Percentiles rank a stretch among this genome's conserved stretches.
These are phyloP conservation scores for Acleris laterana DNA, from an alignment of 2,888 invertebrate genomes.

Conservation along the genomic window DNA sequence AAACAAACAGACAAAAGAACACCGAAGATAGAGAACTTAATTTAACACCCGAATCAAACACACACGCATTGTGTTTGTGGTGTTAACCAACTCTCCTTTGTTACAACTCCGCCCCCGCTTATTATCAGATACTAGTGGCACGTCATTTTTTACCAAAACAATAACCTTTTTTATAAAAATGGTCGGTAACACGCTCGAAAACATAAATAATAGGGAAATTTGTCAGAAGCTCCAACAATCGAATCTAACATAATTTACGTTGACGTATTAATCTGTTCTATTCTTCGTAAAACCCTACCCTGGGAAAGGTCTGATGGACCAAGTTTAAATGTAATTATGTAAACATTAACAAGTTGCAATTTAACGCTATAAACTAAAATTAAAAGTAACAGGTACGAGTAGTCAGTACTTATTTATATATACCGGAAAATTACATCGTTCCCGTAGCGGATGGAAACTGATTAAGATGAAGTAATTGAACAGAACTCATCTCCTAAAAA, in stretches of 20 bases:
- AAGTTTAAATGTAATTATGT: background rate
- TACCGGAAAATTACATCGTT: slow-evolving; percentile 12
- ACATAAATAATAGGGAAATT: slow-evolving; percentile 60
- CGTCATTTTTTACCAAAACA: slow-evolving; percentile 84
- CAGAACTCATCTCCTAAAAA: background rate
- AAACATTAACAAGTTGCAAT: background rate
- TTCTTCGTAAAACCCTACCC: slow-evolving; percentile 7
- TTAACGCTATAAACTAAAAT: background rate
- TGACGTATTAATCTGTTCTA: slow-evolving; percentile 57
- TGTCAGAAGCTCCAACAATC: slow-evolving; percentile 66
- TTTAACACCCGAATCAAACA: slow-evolving; percentile 81
- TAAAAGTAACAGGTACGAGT: background rate
- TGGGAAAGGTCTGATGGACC: background rate
- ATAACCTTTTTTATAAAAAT: slow-evolving; percentile 66
- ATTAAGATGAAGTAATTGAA: slow-evolving; percentile 10
- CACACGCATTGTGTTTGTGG: slow-evolving; percentile 73
- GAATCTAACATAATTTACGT: slow-evolving; percentile 65
- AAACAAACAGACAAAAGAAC: slow-evolving; percentile 63
- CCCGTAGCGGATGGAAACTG: background rate
- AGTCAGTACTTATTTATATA: background rate
- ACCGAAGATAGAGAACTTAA: slow-evolving; percentile 75
- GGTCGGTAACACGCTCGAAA: slow-evolving; percentile 60
- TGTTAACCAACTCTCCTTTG: slow-evolving; percentile 81
- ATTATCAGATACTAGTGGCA: slow-evolving; percentile 82
- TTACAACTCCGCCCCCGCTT: slow-evolving; percentile 75